A percentile compares a stretch with the other conserved stretches of the same genome.
Evolutionary conservation across 2,113 vertebrate genomes (phyloP).

Genomic region (Drymodes brunneopygia): DNA sequence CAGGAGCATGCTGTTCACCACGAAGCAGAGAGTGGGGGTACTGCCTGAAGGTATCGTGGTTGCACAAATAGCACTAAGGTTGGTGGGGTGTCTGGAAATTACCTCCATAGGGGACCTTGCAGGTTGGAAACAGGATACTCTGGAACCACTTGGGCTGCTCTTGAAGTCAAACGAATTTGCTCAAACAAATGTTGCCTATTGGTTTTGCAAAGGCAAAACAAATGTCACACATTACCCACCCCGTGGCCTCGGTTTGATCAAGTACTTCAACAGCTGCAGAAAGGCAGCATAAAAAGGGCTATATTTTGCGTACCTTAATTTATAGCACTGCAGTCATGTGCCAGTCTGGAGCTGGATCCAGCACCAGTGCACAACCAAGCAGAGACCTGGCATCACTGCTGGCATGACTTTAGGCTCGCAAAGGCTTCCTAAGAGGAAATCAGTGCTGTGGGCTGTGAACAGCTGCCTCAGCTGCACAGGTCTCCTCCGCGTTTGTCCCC

Average conservation of each 20-base stretch:
- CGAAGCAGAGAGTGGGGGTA: too few species aligned
- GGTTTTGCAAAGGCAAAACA: not conserved
- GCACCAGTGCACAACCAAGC: not conserved
- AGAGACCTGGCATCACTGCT: not conserved
- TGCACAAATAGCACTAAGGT: not conserved
- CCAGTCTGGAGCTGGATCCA: not conserved
- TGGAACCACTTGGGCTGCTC: not conserved
- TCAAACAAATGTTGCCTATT: not conserved
- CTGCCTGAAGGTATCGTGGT: not conserved
- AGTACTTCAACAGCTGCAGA: not conserved
- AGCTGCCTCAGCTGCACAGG: rapidly evolving
- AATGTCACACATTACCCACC: not conserved
- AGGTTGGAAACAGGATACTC: not conserved
- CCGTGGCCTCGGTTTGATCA: not conserved
- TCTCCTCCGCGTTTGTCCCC: not conserved
- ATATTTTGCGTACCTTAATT: not conserved
- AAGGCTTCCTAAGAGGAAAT: not conserved
- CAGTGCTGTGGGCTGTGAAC: not conserved
- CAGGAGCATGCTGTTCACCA: too few species aligned
- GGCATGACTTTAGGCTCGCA: not conserved
- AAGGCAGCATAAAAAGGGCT: not conserved
- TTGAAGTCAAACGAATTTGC: not conserved
- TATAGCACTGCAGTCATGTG: not conserved
- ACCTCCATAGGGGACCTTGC: too few species aligned
- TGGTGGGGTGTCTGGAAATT: not conserved